These are phyloP conservation scores for Nymphalis urticae DNA, from an alignment of 2,888 invertebrate species.

Conservation along the genomic window DNA sequence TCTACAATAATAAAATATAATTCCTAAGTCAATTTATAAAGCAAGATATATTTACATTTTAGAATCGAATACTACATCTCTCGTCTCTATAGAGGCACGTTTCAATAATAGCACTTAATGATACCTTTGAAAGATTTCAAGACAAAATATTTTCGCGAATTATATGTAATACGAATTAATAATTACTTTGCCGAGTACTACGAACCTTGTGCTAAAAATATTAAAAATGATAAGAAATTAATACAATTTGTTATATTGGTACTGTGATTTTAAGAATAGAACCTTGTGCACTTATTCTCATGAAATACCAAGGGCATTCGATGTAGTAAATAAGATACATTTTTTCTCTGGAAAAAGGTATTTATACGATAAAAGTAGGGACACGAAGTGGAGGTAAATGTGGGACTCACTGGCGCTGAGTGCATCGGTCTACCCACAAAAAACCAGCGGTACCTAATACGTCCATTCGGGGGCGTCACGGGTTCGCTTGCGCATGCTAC, in stretches of 20 bases:
- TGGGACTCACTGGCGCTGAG: too few relatives aligned
- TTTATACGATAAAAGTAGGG: too few relatives aligned
- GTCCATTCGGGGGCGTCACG: too few relatives aligned
- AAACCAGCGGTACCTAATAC: too few relatives aligned
- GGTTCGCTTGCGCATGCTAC: too few relatives aligned
- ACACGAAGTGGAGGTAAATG: too few relatives aligned
- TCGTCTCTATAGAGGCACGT: neutral
- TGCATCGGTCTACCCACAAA: too few relatives aligned
- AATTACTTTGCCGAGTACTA: conserved; percentile 8
- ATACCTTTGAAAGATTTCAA: conserved; percentile 8
- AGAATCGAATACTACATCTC: neutral
- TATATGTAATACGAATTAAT: conserved; percentile 6
- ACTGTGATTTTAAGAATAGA: conserved; percentile 19
- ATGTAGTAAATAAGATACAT: too few relatives aligned
- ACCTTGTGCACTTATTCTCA: neutral
- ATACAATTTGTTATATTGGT: conserved; percentile 24
- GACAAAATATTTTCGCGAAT: conserved; percentile 6
- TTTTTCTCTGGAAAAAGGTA: too few relatives aligned
- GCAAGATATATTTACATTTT: neutral
- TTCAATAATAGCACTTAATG: conserved; percentile 3
- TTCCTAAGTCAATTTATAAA: neutral
- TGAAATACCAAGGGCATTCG: neutral
- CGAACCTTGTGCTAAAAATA: conserved; percentile 29
- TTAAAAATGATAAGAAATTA: conserved; percentile 25
- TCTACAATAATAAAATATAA: too few relatives aligned